phyloP scores from a whole-genome alignment of 2,113 vertebrate genomes.

The Archocentrus centrarchus region DNA sequence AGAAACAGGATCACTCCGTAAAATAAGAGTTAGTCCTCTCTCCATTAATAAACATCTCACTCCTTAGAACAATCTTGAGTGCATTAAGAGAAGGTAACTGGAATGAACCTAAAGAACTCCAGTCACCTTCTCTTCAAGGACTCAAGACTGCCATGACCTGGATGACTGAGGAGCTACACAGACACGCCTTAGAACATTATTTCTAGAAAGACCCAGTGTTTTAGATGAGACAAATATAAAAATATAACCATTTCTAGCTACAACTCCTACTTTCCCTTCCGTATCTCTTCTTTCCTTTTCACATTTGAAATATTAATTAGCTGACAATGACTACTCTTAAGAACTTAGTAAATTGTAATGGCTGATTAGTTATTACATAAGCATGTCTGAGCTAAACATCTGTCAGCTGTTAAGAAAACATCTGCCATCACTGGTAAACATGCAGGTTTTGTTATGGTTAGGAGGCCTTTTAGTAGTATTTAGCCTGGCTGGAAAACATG shows the following conservation, averaged over 20 bases:
- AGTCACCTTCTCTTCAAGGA: background rate
- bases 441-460: constrained; percentile 5
- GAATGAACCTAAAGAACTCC: background rate
- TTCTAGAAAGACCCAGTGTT: background rate
- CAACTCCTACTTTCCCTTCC: background rate
- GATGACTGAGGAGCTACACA: background rate
- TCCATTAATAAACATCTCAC: background rate
- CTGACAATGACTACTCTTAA: background rate
- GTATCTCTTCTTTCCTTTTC: background rate
- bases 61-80: background rate
- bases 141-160: background rate
- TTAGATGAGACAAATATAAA: background rate
- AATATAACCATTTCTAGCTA: background rate
- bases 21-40: background rate
- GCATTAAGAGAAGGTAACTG: too few species aligned
- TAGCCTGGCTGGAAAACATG: background rate
- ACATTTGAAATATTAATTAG: constrained; percentile 3
- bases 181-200: background rate
- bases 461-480: background rate
- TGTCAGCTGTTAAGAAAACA: constrained; percentile 39
- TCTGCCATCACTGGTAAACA: constrained; percentile 10
- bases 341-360: background rate
- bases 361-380: background rate
- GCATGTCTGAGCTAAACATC: constrained; percentile 25
- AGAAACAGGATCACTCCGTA: background rate